phyloP scores from a whole-genome alignment of 1,140 invertebrate species.

The Bombus superbus region DNA sequence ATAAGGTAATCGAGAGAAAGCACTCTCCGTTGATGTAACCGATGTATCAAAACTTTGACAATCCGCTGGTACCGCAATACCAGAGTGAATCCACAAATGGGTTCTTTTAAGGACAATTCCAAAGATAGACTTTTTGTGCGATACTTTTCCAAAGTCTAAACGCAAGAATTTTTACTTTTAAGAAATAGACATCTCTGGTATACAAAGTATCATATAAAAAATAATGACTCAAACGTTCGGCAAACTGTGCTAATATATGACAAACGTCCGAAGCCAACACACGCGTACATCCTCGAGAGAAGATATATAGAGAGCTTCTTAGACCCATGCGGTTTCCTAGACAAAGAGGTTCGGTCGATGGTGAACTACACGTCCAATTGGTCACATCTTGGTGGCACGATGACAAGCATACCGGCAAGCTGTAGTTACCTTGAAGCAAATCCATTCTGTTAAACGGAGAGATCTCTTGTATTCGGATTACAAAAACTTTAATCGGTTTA shows the following conservation, averaged over 20 bases:
- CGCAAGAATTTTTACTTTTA: not conserved
- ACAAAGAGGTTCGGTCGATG: not conserved
- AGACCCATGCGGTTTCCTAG: not conserved
- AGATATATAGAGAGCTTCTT: not conserved
- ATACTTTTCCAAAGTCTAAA: not conserved
- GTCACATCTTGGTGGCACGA: not conserved
- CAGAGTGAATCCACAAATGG: too few species aligned
- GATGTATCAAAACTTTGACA: not conserved
- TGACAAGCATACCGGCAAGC: conserved; percentile 7
- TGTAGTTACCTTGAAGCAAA: too few species aligned
- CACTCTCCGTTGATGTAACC: not conserved
- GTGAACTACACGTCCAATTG: not conserved
- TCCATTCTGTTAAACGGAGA: conserved; percentile 23
- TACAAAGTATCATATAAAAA: too few species aligned
- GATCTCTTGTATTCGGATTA: conserved; percentile 34
- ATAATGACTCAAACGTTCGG: not conserved
- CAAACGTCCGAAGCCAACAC: too few species aligned
- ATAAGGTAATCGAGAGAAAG: not conserved
- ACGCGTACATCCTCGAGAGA: not conserved
- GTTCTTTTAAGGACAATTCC: too few species aligned
- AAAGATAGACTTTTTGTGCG: too few species aligned
- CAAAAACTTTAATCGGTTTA: conserved; percentile 73
- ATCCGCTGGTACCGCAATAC: too few species aligned
- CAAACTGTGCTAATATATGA: too few species aligned
- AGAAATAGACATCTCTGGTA: too few species aligned